Conservation (phyloP, 2,888 invertebrate species). For the Stegana nigrithorax region DNA sequence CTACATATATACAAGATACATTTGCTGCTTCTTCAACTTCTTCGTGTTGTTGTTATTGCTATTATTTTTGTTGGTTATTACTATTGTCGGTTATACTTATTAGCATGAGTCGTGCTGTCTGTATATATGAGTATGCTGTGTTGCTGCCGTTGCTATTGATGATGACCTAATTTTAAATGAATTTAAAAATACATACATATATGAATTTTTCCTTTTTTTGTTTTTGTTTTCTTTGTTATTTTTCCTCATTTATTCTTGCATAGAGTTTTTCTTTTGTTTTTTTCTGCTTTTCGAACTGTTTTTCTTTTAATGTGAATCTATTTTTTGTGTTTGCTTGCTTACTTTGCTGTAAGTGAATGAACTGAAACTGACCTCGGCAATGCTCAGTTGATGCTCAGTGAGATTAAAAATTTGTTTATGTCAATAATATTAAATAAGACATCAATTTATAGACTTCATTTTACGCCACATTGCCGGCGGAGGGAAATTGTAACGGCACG, state of each 20-base stretch:
- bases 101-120: not conserved
- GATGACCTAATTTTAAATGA: conserved; percentile 18
- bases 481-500: no score
- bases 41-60: not conserved
- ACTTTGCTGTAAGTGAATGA: not conserved
- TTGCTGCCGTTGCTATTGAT: no score
- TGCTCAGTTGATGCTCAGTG: not conserved
- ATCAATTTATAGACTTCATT: no score
- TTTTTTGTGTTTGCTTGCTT: not conserved
- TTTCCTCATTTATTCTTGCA: not conserved
- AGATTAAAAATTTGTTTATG: no score
- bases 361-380: conserved; percentile 1
- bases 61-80: not conserved
- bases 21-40: no score
- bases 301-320: not conserved
- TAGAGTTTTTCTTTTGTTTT: not conserved
- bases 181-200: conserved; percentile 18
- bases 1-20: no score
- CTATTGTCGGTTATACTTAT: no score
- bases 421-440: no score
- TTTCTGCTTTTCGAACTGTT: not conserved
- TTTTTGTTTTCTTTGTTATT: no score
- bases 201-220: no score
- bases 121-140: no score
- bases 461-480: no score